A percentile compares a stretch with the other conserved stretches of the same genome.
Conservation (phyloP, 2,797 vertebrate species). For the Acanthurus tractus region DNA sequence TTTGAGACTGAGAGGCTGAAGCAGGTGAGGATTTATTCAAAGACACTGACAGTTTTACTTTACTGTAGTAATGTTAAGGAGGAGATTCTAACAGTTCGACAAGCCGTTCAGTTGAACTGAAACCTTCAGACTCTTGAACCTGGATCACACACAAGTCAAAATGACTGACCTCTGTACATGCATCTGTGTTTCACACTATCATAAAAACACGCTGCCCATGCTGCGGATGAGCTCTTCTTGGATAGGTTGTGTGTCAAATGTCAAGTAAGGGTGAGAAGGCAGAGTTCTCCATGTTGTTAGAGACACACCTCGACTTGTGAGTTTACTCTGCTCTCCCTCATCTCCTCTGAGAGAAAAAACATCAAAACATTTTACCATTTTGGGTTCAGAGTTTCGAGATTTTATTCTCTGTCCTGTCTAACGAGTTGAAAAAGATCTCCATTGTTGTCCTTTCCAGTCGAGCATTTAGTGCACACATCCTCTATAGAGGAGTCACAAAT, state of each 20-base stretch:
- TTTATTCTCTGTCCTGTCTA: background rate
- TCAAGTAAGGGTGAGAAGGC: background rate
- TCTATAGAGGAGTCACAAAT: constrained; percentile 7
- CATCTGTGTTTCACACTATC: background rate
- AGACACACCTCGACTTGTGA: background rate
- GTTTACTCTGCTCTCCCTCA: background rate
- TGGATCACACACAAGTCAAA: background rate
- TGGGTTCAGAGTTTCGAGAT: background rate
- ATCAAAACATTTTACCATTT: background rate
- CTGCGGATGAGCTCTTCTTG: background rate
- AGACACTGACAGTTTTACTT: background rate
- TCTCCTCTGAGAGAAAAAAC: background rate
- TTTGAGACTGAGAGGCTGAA: background rate
- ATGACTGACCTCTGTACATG: background rate
- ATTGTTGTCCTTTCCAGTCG: background rate
- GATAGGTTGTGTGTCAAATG: background rate
- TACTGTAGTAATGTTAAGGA: background rate
- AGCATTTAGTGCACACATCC: background rate
- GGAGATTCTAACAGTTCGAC: background rate
- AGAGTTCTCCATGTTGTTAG: background rate
- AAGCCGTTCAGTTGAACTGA: background rate
- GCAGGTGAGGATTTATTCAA: background rate
- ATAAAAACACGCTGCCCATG: background rate
- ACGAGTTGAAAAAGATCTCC: background rate
- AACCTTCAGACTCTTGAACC: background rate